Percentiles rank a stretch among this genome's conserved stretches.
phyloP scores from a whole-genome alignment of 2,888 invertebrate genomes.

The Biston betularia region DNA sequence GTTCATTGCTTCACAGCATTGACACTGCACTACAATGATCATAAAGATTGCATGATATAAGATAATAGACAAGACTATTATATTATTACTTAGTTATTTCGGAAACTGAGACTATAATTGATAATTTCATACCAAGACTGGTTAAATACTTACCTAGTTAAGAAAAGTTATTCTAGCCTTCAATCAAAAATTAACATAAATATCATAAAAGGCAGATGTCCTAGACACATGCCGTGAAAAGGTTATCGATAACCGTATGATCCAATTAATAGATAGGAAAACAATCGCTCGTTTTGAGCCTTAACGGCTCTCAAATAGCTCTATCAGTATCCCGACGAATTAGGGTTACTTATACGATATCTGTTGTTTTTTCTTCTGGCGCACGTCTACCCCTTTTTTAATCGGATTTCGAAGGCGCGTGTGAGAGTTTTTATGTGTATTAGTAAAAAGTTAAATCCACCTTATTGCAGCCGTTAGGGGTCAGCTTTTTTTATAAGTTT shows the following conservation, averaged over 20 bases:
- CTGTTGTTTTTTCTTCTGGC: slow-evolving; percentile 66
- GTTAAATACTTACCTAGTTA: neutral
- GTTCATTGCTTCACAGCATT: too few species aligned
- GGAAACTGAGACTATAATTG: neutral
- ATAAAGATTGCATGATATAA: neutral
- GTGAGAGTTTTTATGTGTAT: slow-evolving; percentile 73
- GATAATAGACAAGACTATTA: too few species aligned
- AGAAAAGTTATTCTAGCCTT: neutral
- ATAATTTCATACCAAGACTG: neutral
- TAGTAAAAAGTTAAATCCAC: slow-evolving; percentile 79
- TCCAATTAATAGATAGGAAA: slow-evolving; percentile 85
- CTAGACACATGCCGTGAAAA: slow-evolving; percentile 72
- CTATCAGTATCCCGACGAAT: slow-evolving; percentile 80
- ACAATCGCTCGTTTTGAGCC: slow-evolving; percentile 74
- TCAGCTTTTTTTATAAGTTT: slow-evolving; percentile 73
- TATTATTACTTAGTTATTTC: neutral
- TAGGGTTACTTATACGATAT: slow-evolving; percentile 75
- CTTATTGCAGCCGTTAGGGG: slow-evolving; percentile 81
- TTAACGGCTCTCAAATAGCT: slow-evolving; percentile 80
- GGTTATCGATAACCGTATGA: slow-evolving; percentile 84
- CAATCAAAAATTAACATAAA: slow-evolving; percentile 18
- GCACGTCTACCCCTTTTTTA: slow-evolving; percentile 83
- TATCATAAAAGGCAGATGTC: slow-evolving; percentile 72
- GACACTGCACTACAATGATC: too few species aligned
- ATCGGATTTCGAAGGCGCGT: slow-evolving; percentile 81